phyloP scores from a whole-genome alignment of 1,140 invertebrate genomes.

The Leptestheria dahalacensis region DNA sequence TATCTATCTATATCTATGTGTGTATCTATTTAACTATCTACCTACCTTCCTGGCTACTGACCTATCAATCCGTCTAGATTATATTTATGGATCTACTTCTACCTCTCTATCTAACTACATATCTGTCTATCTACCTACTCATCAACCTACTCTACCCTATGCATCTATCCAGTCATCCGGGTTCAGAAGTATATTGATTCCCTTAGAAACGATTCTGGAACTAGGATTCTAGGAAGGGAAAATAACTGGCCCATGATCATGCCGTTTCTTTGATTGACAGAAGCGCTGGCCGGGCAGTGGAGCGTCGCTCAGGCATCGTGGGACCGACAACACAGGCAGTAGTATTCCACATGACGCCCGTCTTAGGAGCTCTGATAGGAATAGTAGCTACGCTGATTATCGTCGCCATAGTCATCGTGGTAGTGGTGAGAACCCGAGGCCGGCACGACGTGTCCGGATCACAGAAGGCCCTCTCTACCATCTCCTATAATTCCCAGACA shows the following conservation, averaged over 20 bases:
- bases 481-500: background rate
- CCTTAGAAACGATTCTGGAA: no score
- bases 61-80: no score
- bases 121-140: no score
- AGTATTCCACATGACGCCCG: constrained; percentile 14
- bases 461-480: background rate
- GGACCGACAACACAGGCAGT: constrained; percentile 13
- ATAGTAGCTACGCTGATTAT: constrained; percentile 12
- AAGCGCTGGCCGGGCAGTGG: constrained; percentile 1
- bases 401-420: constrained; percentile 11
- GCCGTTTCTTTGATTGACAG: background rate
- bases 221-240: background rate
- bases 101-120: no score
- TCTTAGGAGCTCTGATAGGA: constrained; percentile 14
- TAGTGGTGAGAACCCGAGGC: constrained; percentile 9
- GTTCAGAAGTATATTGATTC: no score
- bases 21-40: no score
- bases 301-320: background rate
- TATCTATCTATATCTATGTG: no score
- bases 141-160: no score
- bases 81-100: no score
- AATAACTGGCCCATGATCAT: no score
- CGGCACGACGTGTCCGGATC: constrained; percentile 9
- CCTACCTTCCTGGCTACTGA: no score
- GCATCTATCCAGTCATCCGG: no score